Conservation (phyloP, 1,140 invertebrate species). For the Caenorhabditis brenneri region DNA sequence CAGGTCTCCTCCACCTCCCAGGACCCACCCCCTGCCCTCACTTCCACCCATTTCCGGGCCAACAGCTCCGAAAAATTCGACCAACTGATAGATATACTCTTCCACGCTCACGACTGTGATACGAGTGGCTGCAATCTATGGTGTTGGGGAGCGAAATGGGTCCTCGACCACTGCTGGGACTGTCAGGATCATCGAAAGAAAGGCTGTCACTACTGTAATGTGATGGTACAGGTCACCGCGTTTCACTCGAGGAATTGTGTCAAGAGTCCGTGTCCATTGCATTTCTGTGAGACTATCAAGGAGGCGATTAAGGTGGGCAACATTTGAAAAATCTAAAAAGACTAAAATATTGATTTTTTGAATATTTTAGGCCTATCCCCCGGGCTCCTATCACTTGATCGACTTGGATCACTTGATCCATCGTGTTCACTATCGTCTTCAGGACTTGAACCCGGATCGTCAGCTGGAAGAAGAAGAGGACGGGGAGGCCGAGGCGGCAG, state of each 20-base stretch:
- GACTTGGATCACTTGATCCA: not conserved
- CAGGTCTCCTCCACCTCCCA: too few relatives aligned
- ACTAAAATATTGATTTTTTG: not conserved
- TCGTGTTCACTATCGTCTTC: not conserved
- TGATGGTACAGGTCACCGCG: not conserved
- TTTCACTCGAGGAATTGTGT: not conserved
- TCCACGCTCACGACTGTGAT: too few relatives aligned
- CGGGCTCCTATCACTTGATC: not conserved
- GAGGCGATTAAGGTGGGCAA: not conserved
- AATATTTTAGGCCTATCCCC: not conserved
- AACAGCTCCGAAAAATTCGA: not conserved
- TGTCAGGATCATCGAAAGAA: not conserved
- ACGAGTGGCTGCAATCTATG: too few relatives aligned
- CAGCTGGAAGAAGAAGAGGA: not conserved
- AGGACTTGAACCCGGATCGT: not conserved
- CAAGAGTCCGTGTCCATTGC: not conserved
- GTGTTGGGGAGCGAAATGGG: too few relatives aligned
- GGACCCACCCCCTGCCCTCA: too few relatives aligned
- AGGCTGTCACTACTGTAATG: not conserved
- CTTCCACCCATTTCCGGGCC: too few relatives aligned
- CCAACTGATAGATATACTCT: not conserved
- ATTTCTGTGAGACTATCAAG: not conserved
- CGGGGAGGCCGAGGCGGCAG: slow-evolving; percentile 54
- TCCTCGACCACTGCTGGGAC: not conserved
- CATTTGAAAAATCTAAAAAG: not conserved